Conservation (phyloP, 2,113 vertebrate genomes). For the Chloropsis cyanopogon region DNA sequence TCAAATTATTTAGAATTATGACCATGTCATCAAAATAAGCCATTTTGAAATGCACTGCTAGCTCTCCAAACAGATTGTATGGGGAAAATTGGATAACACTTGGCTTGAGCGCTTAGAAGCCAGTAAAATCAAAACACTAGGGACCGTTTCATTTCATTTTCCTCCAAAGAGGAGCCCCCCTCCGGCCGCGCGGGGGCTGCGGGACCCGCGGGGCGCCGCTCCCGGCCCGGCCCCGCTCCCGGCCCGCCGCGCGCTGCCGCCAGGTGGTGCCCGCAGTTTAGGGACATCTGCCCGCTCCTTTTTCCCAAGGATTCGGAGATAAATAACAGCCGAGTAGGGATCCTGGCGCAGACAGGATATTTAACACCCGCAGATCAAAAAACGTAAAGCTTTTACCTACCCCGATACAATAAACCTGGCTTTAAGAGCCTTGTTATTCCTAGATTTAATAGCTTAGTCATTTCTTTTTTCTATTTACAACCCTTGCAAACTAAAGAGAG, state of each 20-base stretch:
- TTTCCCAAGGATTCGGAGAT: not conserved
- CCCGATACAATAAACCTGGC: slow-evolving; percentile 61
- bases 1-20: slow-evolving; percentile 71
- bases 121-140: slow-evolving; percentile 24
- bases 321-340: slow-evolving; percentile 43
- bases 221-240: not conserved
- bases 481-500: slow-evolving; percentile 62
- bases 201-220: not conserved
- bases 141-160: slow-evolving; percentile 47
- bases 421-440: slow-evolving; percentile 69
- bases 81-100: slow-evolving; percentile 61
- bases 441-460: slow-evolving; percentile 63
- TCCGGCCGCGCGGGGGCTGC: not conserved
- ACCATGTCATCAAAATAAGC: slow-evolving; percentile 63
- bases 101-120: slow-evolving; percentile 28
- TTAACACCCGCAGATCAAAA: slow-evolving; percentile 65
- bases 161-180: not conserved
- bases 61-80: slow-evolving; percentile 46
- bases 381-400: slow-evolving; percentile 58
- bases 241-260: slow-evolving; percentile 2
- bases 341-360: slow-evolving; percentile 42
- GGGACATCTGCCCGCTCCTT: slow-evolving; percentile 64
- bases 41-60: slow-evolving; percentile 59
- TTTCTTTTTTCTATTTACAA: slow-evolving; percentile 58
- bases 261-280: slow-evolving; percentile 73